Conservation (phyloP, 2,888 invertebrate species). For the Lamellibrachia satsuma region DNA sequence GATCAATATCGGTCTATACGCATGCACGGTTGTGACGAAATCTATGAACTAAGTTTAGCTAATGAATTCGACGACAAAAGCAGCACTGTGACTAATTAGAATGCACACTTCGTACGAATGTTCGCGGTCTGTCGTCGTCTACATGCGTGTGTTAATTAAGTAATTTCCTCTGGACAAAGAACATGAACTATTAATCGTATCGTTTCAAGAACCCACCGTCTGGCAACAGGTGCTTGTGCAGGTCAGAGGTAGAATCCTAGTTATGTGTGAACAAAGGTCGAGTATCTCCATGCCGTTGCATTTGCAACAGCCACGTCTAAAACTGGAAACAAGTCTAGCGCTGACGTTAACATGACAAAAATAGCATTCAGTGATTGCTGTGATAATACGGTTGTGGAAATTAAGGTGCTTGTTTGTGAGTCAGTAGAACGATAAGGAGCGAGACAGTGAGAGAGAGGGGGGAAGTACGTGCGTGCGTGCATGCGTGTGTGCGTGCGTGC, state of each 20-base stretch:
- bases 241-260: neutral
- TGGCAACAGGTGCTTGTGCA: neutral
- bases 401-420: too few species aligned
- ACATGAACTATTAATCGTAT: neutral
- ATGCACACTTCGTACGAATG: neutral
- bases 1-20: neutral
- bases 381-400: too few species aligned
- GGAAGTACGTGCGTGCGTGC: too few species aligned
- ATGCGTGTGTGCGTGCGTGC: too few species aligned
- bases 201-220: neutral
- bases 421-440: too few species aligned
- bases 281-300: too few species aligned
- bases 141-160: neutral
- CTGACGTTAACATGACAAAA: too few species aligned
- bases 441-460: too few species aligned
- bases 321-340: too few species aligned
- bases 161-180: neutral
- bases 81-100: neutral
- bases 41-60: neutral
- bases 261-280: neutral
- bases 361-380: too few species aligned
- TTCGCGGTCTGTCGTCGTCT: neutral
- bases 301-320: too few species aligned
- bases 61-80: neutral
- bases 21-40: neutral